Evolutionary conservation across 1,140 invertebrate species (phyloP), one percentile per base, ranked within the genome.

Genomic region (Holcopasites calliopsidis): DNA sequence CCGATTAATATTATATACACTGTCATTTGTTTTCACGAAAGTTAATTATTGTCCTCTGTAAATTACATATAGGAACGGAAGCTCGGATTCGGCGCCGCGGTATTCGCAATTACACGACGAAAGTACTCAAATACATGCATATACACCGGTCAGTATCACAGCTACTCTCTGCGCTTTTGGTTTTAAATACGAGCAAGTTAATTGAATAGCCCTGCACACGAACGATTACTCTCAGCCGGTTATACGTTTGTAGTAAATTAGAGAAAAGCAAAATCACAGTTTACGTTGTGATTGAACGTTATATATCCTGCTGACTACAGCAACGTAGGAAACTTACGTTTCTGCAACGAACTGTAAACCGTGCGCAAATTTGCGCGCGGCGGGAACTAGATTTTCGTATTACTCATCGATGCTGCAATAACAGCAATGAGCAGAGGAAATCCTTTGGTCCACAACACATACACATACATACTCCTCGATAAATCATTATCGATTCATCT

Each of bases 61-160:
- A 82, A 60, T 42, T 66, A 60, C 21, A n/a, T n/a, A 82, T 47
- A 47, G 26, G 50, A 64, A 38, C 28, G 33, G 35, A 57, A 55
- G 33, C 52, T 42, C 42, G 47, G 23, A 65, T 47, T 28, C 23
- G n/a, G 52, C 69, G 65, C 23, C 31, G 49, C 26, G n/a, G 28
- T 55, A 76, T 62, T 68, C 69, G 47, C 75, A 52, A 61, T 70
- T 72, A 11, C 66, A 21, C 23, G 52, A 50, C 40, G 54, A 76
- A 55, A 57, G 49, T 81, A 78, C 76, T n/a, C n/a, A n/a, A n/a
- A n/a, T n/a, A n/a, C n/a, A n/a, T 13, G 18, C 87, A 86, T 87
- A 88, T 86, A 88, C 83, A 90, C 88, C 86, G 85, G 82, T 88
- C 85, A 65, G 88, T 90, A 91, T 91, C 90, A 90, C 90, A 90